These are phyloP conservation scores for Haliclystus octoradiatus DNA, from an alignment of 30 jellyfish, hydroid and myxozoan genomes.

Conservation along the genomic window DNA sequence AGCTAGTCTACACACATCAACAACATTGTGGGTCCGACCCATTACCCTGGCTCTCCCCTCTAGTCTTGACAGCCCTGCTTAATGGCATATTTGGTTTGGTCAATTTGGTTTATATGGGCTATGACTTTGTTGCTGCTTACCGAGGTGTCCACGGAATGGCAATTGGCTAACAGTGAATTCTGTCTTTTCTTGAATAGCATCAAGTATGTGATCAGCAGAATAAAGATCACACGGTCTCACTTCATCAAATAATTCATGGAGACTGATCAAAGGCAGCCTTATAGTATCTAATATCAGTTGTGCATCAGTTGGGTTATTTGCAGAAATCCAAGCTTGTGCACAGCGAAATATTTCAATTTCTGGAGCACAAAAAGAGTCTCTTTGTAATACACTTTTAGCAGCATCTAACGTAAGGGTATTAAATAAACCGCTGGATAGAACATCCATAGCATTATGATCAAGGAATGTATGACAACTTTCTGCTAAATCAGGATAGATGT, in stretches of 20 bases:
- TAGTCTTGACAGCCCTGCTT: too few species aligned
- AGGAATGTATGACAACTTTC: slow-evolving; percentile 44
- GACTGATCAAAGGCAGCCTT: slow-evolving; percentile 72
- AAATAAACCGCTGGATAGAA: slow-evolving; percentile 50
- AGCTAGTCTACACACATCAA: too few species aligned
- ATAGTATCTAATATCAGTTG: slow-evolving; percentile 24
- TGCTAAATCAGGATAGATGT: slow-evolving; percentile 25
- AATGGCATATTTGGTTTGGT: too few species aligned
- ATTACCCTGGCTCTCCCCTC: too few species aligned
- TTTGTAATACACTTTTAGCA: slow-evolving; percentile 24
- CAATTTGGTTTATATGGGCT: too few species aligned
- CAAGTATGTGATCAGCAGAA: slow-evolving; percentile 61
- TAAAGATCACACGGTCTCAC: slow-evolving; percentile 50
- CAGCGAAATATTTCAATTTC: slow-evolving; percentile 58
- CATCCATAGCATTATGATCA: slow-evolving; percentile 90
- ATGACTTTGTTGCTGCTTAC: too few species aligned
- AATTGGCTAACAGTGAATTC: slow-evolving; percentile 49
- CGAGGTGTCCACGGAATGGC: slow-evolving; percentile 78
- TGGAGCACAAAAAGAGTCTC: slow-evolving; percentile 83
- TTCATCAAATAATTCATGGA: slow-evolving; percentile 42
- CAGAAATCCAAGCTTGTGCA: slow-evolving; percentile 51
- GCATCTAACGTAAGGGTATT: slow-evolving; percentile 43
- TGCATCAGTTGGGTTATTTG: slow-evolving; percentile 8
- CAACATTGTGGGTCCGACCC: too few species aligned
- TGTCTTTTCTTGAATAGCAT: slow-evolving; percentile 69